phyloP scores from a whole-genome alignment of 2,888 invertebrate genomes.

The Electrophaes corylata region DNA sequence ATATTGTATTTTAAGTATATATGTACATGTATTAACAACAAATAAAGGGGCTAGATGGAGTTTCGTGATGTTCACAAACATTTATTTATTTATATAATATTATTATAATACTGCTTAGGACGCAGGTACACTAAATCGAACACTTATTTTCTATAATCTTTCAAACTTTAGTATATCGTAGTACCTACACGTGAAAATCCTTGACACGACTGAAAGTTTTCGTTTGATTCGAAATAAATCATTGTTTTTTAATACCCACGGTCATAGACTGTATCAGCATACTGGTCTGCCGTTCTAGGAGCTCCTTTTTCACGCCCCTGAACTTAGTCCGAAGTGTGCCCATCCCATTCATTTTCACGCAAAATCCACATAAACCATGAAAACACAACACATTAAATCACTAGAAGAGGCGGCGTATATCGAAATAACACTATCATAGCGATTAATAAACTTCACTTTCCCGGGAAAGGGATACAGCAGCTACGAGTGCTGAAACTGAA shows the following conservation, averaged over 20 bases:
- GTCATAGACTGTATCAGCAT: slow-evolving; percentile 91
- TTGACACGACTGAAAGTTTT: slow-evolving; percentile 25
- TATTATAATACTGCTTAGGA: no score
- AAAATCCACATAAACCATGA: slow-evolving; percentile 46
- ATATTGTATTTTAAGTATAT: no score
- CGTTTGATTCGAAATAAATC: slow-evolving; percentile 12
- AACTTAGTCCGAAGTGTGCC: slow-evolving; percentile 87
- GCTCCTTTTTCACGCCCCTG: slow-evolving; percentile 91
- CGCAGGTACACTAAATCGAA: background rate
- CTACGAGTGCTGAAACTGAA: slow-evolving; percentile 50
- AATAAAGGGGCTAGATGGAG: no score
- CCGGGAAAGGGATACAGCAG: slow-evolving; percentile 33
- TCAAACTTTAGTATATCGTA: slow-evolving; percentile 5
- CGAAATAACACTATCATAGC: slow-evolving; percentile 28
- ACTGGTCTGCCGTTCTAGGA: slow-evolving; percentile 89
- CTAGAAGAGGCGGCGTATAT: slow-evolving; percentile 14
- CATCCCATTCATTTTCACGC: slow-evolving; percentile 77
- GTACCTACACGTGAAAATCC: slow-evolving; percentile 33
- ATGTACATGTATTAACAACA: no score
- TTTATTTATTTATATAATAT: no score
- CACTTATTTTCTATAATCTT: background rate
- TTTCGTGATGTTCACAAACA: no score
- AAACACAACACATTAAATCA: slow-evolving; percentile 30
- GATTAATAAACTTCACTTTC: slow-evolving; percentile 25
- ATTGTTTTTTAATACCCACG: slow-evolving; percentile 82